These are phyloP conservation scores for Agonopterix heracliana DNA, from an alignment of 2,888 invertebrate genomes.

Conservation along the genomic window DNA sequence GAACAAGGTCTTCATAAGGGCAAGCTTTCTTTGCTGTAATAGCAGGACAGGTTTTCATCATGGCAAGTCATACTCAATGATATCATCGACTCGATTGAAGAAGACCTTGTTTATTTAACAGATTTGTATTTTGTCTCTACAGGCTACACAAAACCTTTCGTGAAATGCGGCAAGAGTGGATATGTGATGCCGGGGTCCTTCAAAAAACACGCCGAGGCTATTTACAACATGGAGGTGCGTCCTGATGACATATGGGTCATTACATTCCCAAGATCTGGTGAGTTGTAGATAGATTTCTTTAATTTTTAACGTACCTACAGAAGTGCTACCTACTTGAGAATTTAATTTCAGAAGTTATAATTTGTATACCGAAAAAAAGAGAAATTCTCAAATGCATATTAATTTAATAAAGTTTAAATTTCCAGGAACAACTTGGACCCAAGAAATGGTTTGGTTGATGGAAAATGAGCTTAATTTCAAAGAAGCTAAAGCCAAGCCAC, in stretches of 20 bases:
- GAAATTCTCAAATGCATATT: no score
- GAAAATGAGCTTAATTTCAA: constrained; percentile 78
- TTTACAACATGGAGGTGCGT: constrained; percentile 60
- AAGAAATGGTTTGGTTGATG: constrained; percentile 84
- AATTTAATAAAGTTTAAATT: no score
- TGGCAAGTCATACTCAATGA: no score
- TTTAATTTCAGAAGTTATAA: no score
- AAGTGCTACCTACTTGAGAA: no score
- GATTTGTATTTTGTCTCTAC: constrained; percentile 10
- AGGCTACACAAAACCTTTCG: constrained; percentile 56
- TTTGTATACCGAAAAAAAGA: no score
- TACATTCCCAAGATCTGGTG: constrained; percentile 67
- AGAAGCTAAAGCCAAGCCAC: constrained; percentile 64
- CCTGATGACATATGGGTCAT: constrained; percentile 66
- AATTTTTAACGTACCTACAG: no score
- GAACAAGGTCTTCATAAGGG: no score
- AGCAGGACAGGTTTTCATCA: no score
- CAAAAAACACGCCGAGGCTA: constrained; percentile 48
- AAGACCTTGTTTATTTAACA: no score
- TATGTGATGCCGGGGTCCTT: constrained; percentile 62
- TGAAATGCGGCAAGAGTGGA: constrained; percentile 56
- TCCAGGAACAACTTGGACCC: constrained; percentile 85
- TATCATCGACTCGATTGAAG: no score
- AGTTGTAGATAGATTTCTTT: not conserved
- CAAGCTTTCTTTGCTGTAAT: no score